Base-by-base conservation (phyloP, 2,797 vertebrate genomes). In the Tragopan temminckii region DNA sequence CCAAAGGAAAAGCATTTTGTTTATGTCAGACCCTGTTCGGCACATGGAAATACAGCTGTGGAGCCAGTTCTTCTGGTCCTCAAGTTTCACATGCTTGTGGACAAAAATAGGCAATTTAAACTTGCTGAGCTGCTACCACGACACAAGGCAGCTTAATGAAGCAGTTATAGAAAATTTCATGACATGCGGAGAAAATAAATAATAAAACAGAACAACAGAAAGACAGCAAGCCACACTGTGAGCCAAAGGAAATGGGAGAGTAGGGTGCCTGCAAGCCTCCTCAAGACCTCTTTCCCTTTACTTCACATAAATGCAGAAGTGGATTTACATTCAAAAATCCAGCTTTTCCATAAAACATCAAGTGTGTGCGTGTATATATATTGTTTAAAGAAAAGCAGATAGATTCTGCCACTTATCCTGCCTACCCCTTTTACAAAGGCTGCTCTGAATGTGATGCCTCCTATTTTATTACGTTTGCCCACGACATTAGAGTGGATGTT, bases 21-120 rank as follows among this genome's bases (percentile, higher is more conserved):
- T 97, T 97, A 50, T 61, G 83, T 85, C 80, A 92, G 48, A 64
- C 84, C 61, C 66, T 67, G 86, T 83, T 90, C 80, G 64, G 61
- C 58, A 92, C 23, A 74, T 52, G 40, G 68, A 90, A 96, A 94
- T 46, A 68, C 71, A 96, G 84, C 93, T 96, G 89, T 21, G 38
- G 36, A 67, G 23, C 67, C 78, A 27, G 61, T 92, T 91, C 52
- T 78, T 93, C 83, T 71, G 43, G 52, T 89, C 88, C 78, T 96
- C 75, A 59, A 52, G 84, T 94, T 96, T 97, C 92, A 89, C 5
- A 2, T n/a, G 38, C 61, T 72, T 46, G 50, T 42, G 27, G 79
- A 80, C 89, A 90, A 89, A 88, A 77, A 35, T 13, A 77, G 63
- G 18, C 48, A 46, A 55, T 86, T 94, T 68, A 74, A 66, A 86